Evolutionary conservation across 2,888 invertebrate genomes (phyloP), one percentile per base, ranked within the genome.

Genomic region (Nomada ferruginata): DNA sequence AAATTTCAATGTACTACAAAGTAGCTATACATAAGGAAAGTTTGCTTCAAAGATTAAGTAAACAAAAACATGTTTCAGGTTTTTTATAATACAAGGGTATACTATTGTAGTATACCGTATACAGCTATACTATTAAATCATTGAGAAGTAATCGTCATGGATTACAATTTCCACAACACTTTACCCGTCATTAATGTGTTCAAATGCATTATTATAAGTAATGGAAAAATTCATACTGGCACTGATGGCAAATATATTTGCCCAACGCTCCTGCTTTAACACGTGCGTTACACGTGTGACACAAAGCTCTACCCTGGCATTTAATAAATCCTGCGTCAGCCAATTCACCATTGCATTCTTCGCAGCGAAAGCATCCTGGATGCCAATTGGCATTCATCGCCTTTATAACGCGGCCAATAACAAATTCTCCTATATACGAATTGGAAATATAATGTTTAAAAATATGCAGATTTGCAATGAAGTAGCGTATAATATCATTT

Each of bases 361-460:
- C 98, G 92, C 99, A 99, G 29, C 97, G 96, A 95, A 99, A 99
- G 94, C 99, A 99, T 81, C 96, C 96, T 2, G 99, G 99, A 94
- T 99, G 99, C 99, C 99, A 99, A 94, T 98, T 99, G 50, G 98
- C 96, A 92, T 99, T 98, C 98, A 99, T 99, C 0, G 99, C 99
- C 94, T 99, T 99, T 93, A 99, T 99, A 63, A 99, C 99, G 77
- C 99, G 96, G 0, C 99, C 99, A 92, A 99, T 98, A 80, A 99
- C 98, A 94, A 99, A 99, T 94, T 99, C 98, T 36, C 97, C 97
- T 97, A 89, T 80, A 68, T 9, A 59, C 0, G 52, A 55, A 23
- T 18, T 52, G 52, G 13, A 52, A 55, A 68, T 11, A 13, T 1
- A 11, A 29, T 20, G 23, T 18, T 60, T 18, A 69, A 65, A 52